Evolutionary conservation across 1,140 invertebrate genomes (phyloP).

Genomic region (Saccostrea glomerata): DNA sequence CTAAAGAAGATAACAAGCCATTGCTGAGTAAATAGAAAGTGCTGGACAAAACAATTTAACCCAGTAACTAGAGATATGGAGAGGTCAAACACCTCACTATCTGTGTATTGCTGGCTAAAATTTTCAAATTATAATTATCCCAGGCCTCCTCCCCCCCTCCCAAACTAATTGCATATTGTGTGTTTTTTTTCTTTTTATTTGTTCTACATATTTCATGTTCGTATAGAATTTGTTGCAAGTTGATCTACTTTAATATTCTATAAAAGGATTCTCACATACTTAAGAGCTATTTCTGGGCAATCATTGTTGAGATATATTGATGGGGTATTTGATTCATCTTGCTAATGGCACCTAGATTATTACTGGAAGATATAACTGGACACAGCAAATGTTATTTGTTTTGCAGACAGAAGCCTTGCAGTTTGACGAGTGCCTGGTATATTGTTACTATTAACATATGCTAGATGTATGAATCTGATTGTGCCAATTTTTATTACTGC

Average conservation of each 20-base stretch:
- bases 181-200: not conserved
- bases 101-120: not conserved
- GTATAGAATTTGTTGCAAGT: too few relatives aligned
- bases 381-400: constrained; percentile 24
- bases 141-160: too few relatives aligned
- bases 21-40: not conserved
- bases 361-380: not conserved
- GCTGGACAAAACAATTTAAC: constrained; percentile 5
- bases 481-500: constrained; percentile 32
- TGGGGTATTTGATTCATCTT: not conserved
- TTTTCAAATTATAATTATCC: not conserved
- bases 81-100: not conserved
- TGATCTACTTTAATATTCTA: too few relatives aligned
- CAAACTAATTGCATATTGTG: too few relatives aligned
- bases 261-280: too few relatives aligned
- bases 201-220: not conserved
- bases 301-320: not conserved
- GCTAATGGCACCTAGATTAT: constrained; percentile 14
- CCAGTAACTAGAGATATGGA: not conserved
- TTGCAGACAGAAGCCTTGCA: not conserved
- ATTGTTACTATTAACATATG: constrained; percentile 35
- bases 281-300: not conserved
- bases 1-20: not conserved
- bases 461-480: constrained; percentile 25
- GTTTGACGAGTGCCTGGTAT: not conserved